Conservation (phyloP, 2,888 invertebrate species). For the Drosophila fungiperda region DNA sequence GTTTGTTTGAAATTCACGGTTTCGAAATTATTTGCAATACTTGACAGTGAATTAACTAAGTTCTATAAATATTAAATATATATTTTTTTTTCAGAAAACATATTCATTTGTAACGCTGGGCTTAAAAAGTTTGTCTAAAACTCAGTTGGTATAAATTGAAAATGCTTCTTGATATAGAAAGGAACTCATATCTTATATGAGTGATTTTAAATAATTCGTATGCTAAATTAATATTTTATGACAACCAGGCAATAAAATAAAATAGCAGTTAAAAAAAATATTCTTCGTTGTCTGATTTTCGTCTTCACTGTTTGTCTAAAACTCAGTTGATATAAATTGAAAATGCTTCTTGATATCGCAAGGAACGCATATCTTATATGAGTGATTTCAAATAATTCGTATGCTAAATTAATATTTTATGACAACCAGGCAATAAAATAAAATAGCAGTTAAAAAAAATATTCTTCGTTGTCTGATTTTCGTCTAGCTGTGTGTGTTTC, state of each 20-base stretch:
- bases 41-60: background rate
- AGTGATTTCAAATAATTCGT: slow-evolving; percentile 5
- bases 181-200: background rate
- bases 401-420: slow-evolving; percentile 12
- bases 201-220: slow-evolving; percentile 1
- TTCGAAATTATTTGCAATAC: background rate
- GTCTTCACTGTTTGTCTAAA: background rate
- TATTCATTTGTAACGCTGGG: background rate
- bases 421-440: slow-evolving; percentile 4
- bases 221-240: slow-evolving; percentile 13
- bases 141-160: background rate
- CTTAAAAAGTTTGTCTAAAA: background rate
- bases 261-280: background rate
- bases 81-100: too few species aligned
- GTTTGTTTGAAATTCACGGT: slow-evolving; percentile 34
- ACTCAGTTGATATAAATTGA: background rate
- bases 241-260: slow-evolving; percentile 6
- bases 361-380: too few species aligned
- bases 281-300: background rate
- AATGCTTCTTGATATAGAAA: background rate
- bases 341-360: background rate
- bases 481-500: background rate
- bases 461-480: background rate
- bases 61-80: background rate
- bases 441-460: background rate